phyloP scores from a whole-genome alignment of 2,797 vertebrate species.

The Hippocampus kuda region DNA sequence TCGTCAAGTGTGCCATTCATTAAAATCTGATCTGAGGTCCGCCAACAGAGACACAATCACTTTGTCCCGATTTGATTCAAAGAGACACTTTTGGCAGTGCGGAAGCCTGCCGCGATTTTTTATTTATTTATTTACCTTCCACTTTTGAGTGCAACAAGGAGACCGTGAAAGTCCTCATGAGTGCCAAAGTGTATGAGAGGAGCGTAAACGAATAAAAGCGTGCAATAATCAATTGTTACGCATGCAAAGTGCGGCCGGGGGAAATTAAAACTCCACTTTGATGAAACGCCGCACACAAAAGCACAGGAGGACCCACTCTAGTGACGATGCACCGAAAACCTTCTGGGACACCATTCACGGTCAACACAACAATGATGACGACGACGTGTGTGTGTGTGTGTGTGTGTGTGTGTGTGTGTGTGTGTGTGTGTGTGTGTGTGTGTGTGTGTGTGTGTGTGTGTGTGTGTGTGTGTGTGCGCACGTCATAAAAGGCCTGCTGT shows the following conservation, averaged over 20 bases:
- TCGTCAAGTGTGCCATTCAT: too few species aligned
- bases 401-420: background rate
- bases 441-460: background rate
- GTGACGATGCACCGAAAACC: background rate
- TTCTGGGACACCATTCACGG: background rate
- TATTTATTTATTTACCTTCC: background rate
- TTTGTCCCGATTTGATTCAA: background rate
- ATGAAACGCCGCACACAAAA: slow-evolving; percentile 1
- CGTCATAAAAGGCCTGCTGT: too few species aligned
- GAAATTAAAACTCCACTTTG: slow-evolving; percentile 3
- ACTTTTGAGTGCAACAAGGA: background rate
- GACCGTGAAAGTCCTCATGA: background rate
- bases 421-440: background rate
- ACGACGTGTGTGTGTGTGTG: background rate
- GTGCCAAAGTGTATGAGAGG: background rate
- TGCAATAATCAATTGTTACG: slow-evolving; percentile 5
- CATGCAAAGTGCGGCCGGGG: slow-evolving; percentile 4
- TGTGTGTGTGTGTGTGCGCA: background rate
- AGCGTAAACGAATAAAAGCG: slow-evolving; percentile 1
- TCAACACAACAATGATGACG: background rate
- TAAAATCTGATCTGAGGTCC: too few species aligned
- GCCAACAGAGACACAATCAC: too few species aligned
- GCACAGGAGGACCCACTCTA: background rate
- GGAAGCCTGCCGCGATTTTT: background rate
- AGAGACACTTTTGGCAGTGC: background rate